These are phyloP conservation scores for Mylabris sibirica DNA, from an alignment of 2,888 invertebrate species.

Conservation along the genomic window DNA sequence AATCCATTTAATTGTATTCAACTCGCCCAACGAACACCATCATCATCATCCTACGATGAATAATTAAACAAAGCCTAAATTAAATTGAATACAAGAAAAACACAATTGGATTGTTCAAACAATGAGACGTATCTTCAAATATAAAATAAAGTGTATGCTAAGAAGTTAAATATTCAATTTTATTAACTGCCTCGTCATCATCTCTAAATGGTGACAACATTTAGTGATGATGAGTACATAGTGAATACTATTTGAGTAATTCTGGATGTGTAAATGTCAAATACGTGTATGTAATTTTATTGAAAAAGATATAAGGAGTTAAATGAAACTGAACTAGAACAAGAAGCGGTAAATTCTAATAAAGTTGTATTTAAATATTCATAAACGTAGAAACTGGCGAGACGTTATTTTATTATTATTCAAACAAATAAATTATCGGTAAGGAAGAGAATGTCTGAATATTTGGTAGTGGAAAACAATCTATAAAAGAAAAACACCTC, in stretches of 20 bases:
- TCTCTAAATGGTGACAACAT: no score
- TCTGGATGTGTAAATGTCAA: no score
- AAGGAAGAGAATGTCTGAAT: no score
- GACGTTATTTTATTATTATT: not conserved
- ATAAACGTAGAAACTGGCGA: not conserved
- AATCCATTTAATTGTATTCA: not conserved
- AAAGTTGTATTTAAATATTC: not conserved
- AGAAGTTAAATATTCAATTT: no score
- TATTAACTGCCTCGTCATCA: no score
- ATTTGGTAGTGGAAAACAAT: no score
- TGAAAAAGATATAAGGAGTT: not conserved
- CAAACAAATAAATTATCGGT: not conserved
- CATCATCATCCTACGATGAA: not conserved
- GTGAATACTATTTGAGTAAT: no score
- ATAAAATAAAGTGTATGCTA: no score
- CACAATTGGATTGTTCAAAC: not conserved
- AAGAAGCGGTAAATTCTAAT: slow-evolving; percentile 1
- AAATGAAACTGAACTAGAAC: not conserved
- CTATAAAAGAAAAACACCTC: no score
- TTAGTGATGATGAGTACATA: no score
- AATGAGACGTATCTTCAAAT: no score
- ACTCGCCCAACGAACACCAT: not conserved
- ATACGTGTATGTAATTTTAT: no score
- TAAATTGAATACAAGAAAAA: not conserved
- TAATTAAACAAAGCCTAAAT: not conserved